These are phyloP conservation scores for Serranus cabrilla DNA, from an alignment of 2,797 vertebrate genomes.

Conservation along the genomic window DNA sequence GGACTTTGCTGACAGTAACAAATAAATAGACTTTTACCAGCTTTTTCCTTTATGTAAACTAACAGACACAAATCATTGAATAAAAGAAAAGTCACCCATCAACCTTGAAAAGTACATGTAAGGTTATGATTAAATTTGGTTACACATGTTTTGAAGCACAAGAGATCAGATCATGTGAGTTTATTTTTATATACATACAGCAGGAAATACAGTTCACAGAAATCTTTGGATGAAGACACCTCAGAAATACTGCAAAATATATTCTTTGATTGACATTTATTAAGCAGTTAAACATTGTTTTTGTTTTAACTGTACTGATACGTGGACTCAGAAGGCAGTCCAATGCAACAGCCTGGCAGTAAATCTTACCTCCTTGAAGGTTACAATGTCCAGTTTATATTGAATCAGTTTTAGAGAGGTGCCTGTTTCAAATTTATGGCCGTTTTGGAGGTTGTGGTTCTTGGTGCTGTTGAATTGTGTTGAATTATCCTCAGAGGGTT, in stretches of 20 bases:
- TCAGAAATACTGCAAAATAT: neutral
- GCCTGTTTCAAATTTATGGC: constrained; percentile 3
- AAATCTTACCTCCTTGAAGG: constrained; percentile 6
- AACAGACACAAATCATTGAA: neutral
- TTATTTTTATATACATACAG: neutral
- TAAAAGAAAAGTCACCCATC: neutral
- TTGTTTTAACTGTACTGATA: neutral
- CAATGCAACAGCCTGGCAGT: neutral
- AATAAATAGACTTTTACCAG: neutral
- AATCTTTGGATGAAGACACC: neutral
- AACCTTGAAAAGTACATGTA: constrained; percentile 9
- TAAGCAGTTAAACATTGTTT: neutral
- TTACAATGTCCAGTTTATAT: constrained; percentile 20
- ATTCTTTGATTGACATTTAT: neutral
- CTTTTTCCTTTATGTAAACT: neutral
- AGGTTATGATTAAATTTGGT: neutral
- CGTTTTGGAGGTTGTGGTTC: constrained; percentile 7
- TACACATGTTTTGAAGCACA: neutral
- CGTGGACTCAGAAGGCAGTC: neutral
- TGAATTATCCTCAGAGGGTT: constrained; percentile 6
- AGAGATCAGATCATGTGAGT: neutral
- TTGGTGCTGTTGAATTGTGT: neutral
- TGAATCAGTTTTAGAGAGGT: neutral
- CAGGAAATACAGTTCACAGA: neutral
- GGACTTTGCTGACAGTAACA: neutral